Conservation (phyloP, 1,140 invertebrate species). For the Zaprionus tsacasi region DNA sequence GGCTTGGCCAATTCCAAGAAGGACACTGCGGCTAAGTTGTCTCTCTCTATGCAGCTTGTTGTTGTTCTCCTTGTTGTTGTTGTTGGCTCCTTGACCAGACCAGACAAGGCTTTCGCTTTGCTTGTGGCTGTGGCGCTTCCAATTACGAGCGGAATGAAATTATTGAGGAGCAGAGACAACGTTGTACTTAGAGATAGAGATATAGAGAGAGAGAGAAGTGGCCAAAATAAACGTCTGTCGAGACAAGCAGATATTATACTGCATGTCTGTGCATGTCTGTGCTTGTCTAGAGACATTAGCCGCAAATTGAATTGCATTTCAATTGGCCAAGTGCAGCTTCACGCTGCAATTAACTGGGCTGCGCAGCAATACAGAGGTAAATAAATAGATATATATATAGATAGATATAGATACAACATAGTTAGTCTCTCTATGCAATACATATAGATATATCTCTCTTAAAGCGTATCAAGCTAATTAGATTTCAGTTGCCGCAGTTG, state of each 20-base stretch:
- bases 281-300: slow-evolving; percentile 12
- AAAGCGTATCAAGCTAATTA: background rate
- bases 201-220: background rate
- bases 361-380: background rate
- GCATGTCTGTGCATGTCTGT: background rate
- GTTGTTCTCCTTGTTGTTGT: slow-evolving; percentile 17
- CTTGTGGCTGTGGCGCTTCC: slow-evolving; percentile 13
- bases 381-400: background rate
- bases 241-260: background rate
- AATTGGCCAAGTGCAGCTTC: slow-evolving; percentile 42
- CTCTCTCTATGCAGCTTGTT: slow-evolving; percentile 25
- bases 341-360: slow-evolving; percentile 60
- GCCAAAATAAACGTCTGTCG: slow-evolving; percentile 1
- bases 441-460: background rate
- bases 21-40: slow-evolving; percentile 51
- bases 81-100: slow-evolving; percentile 27
- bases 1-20: slow-evolving; percentile 65
- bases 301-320: slow-evolving; percentile 44
- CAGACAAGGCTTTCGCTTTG: background rate
- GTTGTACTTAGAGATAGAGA: background rate
- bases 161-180: slow-evolving; percentile 16
- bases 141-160: slow-evolving; percentile 41
- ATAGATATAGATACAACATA: background rate
- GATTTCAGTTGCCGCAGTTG: background rate
- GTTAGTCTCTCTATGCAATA: background rate